These are phyloP conservation scores for Aulostomus chinensis DNA, from an alignment of 2,797 vertebrate species.

Conservation along the genomic window DNA sequence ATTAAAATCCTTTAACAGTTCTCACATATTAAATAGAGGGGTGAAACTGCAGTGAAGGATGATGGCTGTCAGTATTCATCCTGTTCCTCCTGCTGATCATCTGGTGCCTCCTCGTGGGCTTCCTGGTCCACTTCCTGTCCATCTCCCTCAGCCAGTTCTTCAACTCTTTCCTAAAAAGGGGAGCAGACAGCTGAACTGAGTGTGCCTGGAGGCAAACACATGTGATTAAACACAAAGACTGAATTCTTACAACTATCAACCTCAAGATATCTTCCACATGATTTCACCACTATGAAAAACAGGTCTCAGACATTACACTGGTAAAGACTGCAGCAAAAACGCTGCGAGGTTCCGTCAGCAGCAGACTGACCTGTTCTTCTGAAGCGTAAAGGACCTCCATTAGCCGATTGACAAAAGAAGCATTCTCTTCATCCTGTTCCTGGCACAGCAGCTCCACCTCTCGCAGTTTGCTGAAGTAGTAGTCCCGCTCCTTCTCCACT, in stretches of 20 bases:
- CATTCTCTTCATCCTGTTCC: constrained; percentile 91
- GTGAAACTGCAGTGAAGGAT: constrained; percentile 61
- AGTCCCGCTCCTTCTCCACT: constrained; percentile 98
- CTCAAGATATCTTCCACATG: constrained; percentile 18
- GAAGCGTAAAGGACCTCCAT: constrained; percentile 97
- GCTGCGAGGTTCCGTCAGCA: too few species aligned
- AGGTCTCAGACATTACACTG: neutral
- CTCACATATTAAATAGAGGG: constrained; percentile 85
- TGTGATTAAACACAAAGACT: constrained; percentile 34
- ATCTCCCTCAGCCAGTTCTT: constrained; percentile 88
- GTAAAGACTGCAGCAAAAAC: neutral
- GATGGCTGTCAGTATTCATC: constrained; percentile 93
- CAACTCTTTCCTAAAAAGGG: constrained; percentile 84
- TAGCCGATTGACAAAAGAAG: constrained; percentile 89
- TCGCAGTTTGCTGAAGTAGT: constrained; percentile 98
- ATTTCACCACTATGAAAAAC: constrained; percentile 22
- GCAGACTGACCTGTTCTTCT: constrained; percentile 89
- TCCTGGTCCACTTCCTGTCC: constrained; percentile 81
- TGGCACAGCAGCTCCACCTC: constrained; percentile 98
- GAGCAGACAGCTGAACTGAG: constrained; percentile 5
- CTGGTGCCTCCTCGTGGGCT: constrained; percentile 85
- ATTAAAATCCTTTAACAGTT: constrained; percentile 79
- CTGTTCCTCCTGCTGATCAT: constrained; percentile 94
- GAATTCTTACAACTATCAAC: constrained; percentile 27
- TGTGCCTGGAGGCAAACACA: constrained; percentile 3